Conservation (phyloP, 1,140 invertebrate species). For the Ips nitidus region DNA sequence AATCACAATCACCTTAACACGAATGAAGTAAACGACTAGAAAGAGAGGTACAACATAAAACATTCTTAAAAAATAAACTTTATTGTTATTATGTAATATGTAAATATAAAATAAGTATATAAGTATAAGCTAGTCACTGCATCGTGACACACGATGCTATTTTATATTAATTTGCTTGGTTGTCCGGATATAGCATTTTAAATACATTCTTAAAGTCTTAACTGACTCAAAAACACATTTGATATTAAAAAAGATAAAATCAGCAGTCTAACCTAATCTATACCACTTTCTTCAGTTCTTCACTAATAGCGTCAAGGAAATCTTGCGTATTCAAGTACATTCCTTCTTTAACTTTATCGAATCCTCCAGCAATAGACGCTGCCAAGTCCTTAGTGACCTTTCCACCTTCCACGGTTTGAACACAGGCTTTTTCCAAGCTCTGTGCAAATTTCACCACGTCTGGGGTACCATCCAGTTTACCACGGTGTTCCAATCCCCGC, state of each 20-base stretch:
- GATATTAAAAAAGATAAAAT: neutral
- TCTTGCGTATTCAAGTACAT: constrained; percentile 86
- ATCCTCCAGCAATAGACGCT: constrained; percentile 83
- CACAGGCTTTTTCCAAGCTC: constrained; percentile 68
- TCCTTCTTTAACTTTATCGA: constrained; percentile 70
- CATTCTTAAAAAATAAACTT: no score
- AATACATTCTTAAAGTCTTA: no score
- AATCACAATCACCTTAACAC: no score
- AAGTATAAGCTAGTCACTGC: no score
- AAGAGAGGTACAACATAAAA: no score
- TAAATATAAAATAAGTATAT: no score
- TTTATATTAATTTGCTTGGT: no score
- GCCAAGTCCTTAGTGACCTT: constrained; percentile 91
- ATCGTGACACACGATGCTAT: no score
- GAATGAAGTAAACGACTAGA: no score
- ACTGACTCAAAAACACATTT: no score
- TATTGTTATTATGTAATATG: no score
- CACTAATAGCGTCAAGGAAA: constrained; percentile 79
- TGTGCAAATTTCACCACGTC: constrained; percentile 64
- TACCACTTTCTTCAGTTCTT: constrained; percentile 63
- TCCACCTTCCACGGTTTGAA: constrained; percentile 85
- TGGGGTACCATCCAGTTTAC: constrained; percentile 76
- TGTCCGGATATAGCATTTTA: no score
- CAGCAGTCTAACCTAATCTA: neutral
- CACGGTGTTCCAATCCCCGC: constrained; percentile 78